Evolutionary conservation across 2,888 invertebrate species (phyloP).

Genomic region (Limnephilus lunatus): DNA sequence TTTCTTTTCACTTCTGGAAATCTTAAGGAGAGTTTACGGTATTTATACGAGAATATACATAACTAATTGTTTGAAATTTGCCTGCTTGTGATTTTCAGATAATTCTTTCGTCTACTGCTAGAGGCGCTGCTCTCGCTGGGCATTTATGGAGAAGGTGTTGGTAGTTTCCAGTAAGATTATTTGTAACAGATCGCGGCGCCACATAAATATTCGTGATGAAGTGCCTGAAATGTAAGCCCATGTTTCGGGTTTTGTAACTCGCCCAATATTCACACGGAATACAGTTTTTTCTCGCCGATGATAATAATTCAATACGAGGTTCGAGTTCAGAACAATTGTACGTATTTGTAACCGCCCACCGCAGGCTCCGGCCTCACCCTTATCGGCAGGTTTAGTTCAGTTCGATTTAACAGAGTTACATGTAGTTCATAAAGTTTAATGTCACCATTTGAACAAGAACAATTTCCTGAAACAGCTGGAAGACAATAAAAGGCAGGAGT

Average conservation of each 20-base stretch:
- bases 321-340: not conserved
- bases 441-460: not conserved
- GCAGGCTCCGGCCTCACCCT: not conserved
- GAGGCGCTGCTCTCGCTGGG: not conserved
- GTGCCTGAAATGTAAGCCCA: conserved; percentile 29
- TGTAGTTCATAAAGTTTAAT: not conserved
- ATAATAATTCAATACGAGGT: not conserved
- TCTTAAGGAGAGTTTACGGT: no score
- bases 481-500: no score
- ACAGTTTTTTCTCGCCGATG: not conserved
- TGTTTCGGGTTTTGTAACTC: conserved; percentile 26
- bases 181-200: conserved; percentile 30
- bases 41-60: no score
- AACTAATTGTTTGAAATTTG: not conserved
- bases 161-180: conserved; percentile 22
- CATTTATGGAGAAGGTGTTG: not conserved
- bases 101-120: not conserved
- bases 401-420: not conserved
- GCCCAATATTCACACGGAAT: conserved; percentile 8
- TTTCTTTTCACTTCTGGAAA: no score
- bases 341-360: not conserved
- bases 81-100: not conserved
- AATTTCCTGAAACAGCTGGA: no score
- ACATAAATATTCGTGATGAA: conserved; percentile 47
- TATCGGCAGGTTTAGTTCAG: not conserved